Percentiles rank a stretch among this genome's conserved stretches.
These are phyloP conservation scores for Hecatera dysodea DNA, from an alignment of 2,888 invertebrate species.

Conservation along the genomic window DNA sequence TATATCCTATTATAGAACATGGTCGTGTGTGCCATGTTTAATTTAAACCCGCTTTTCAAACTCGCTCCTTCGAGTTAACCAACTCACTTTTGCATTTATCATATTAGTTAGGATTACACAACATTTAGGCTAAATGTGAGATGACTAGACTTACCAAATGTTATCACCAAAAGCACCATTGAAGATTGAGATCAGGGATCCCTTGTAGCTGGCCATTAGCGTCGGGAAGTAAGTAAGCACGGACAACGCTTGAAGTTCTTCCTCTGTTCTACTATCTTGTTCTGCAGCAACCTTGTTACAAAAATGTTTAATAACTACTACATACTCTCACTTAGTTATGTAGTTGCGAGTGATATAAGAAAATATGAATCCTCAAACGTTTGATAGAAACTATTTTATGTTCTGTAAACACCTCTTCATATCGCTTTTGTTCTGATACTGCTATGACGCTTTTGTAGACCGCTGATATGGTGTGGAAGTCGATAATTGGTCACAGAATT, in stretches of 20 bases:
- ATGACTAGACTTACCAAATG: constrained; percentile 79
- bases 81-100: too few species aligned
- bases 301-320: neutral
- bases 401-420: too few species aligned
- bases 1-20: too few species aligned
- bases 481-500: too few species aligned
- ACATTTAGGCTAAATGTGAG: neutral
- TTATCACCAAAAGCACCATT: constrained; percentile 90
- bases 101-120: too few species aligned
- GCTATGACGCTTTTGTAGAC: neutral
- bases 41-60: too few species aligned
- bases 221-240: constrained; percentile 82
- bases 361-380: too few species aligned
- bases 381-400: too few species aligned
- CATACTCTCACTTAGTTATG: too few species aligned
- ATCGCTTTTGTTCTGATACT: neutral
- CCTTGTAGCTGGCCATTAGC: constrained; percentile 80
- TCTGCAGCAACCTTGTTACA: constrained; percentile 80
- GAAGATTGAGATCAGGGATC: constrained; percentile 83
- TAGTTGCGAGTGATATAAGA: too few species aligned
- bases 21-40: too few species aligned
- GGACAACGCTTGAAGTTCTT: constrained; percentile 83
- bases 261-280: constrained; percentile 83
- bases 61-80: too few species aligned
- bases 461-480: neutral